Conservation (phyloP, 2,113 vertebrate species). For the Chaenogobius annularis region DNA sequence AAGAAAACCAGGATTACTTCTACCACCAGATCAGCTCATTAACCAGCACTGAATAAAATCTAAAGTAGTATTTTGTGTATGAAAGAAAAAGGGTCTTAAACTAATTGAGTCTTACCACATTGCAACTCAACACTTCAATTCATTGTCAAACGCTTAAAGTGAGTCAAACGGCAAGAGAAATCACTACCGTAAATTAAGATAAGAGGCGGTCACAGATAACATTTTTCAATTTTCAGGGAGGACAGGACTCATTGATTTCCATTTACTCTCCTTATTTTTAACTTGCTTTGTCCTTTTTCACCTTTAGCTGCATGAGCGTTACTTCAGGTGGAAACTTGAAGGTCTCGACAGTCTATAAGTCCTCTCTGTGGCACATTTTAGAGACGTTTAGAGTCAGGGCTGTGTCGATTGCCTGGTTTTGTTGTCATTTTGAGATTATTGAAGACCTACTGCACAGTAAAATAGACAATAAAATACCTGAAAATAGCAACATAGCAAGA, state of each 20-base stretch:
- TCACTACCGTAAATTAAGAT: constrained; percentile 28
- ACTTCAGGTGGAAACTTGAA: constrained; percentile 13
- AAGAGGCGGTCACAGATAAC: constrained; percentile 24
- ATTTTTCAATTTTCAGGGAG: constrained; percentile 38
- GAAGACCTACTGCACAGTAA: not conserved
- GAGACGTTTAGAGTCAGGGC: constrained; percentile 29
- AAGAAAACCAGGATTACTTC: constrained; percentile 32
- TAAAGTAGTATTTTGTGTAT: not conserved
- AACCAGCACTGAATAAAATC: not conserved
- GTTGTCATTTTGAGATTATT: not conserved
- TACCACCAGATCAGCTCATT: constrained; percentile 6
- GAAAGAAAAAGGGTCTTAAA: not conserved
- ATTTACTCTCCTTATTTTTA: constrained; percentile 13
- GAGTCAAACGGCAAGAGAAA: constrained; percentile 18
- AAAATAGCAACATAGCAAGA: too few relatives aligned
- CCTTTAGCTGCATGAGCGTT: constrained; percentile 1
- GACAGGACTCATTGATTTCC: constrained; percentile 47
- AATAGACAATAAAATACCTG: not conserved
- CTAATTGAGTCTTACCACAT: not conserved
- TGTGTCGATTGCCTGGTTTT: not conserved
- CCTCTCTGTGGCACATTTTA: constrained; percentile 19
- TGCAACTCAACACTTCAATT: not conserved
- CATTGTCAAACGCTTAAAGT: not conserved
- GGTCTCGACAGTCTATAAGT: constrained; percentile 23
- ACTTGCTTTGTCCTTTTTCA: constrained; percentile 11